Conservation (phyloP, 2,888 invertebrate genomes). For the Plebejus argus region DNA sequence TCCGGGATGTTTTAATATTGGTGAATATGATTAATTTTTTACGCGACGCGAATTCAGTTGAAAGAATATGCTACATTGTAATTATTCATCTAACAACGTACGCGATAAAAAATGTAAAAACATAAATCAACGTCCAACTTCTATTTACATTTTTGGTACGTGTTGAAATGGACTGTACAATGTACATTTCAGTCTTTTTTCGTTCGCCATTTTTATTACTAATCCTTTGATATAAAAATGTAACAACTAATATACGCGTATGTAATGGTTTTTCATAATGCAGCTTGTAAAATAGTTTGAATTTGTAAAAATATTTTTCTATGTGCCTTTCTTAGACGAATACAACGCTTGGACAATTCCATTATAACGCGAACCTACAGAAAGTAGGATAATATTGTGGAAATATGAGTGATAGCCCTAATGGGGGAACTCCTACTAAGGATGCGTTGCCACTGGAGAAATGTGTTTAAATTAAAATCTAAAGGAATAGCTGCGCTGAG, state of each 20-base stretch:
- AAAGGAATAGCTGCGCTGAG: too few species aligned
- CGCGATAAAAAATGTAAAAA: conserved; percentile 10
- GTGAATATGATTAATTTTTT: conserved; percentile 36
- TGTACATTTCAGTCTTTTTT: neutral
- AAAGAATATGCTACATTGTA: conserved; percentile 13
- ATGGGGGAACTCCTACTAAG: too few species aligned
- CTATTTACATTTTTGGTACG: neutral
- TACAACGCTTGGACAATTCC: too few species aligned
- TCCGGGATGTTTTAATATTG: conserved; percentile 41
- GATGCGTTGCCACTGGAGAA: too few species aligned
- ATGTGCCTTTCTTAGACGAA: too few species aligned
- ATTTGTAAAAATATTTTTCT: neutral
- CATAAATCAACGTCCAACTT: neutral
- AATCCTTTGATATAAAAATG: neutral
- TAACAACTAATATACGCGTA: neutral
- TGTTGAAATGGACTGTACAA: neutral
- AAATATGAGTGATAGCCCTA: too few species aligned
- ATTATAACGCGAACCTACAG: too few species aligned
- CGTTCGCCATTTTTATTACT: neutral
- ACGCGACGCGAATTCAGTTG: neutral
- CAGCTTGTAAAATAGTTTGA: neutral
- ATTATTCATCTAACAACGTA: conserved; percentile 17
- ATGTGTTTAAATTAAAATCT: too few species aligned
- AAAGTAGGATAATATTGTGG: too few species aligned
- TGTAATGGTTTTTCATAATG: neutral